Percentiles rank a stretch among this genome's conserved stretches.
These are phyloP conservation scores for Temnopleurus reevesii DNA, from an alignment of 53 echinoderm and acorn worm species.

Conservation along the genomic window DNA sequence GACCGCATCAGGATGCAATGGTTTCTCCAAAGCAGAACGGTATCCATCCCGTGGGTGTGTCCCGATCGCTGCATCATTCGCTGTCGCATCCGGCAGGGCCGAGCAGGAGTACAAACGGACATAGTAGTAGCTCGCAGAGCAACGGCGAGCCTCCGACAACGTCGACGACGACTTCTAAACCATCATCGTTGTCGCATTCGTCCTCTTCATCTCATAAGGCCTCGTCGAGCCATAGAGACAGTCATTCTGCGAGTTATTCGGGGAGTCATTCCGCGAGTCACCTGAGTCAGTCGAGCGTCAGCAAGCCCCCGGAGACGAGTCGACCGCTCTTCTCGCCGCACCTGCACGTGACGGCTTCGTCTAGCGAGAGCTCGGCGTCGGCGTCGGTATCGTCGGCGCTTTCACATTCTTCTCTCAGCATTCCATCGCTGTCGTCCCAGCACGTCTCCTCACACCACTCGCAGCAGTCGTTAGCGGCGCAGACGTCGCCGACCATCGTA, in stretches of 20 bases:
- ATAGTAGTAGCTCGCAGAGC: constrained; percentile 57
- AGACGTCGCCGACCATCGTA: constrained; percentile 82
- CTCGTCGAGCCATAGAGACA: constrained; percentile 25
- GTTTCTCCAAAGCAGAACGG: constrained; percentile 55
- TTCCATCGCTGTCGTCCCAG: constrained; percentile 55
- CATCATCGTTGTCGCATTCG: constrained; percentile 39
- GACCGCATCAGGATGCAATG: constrained; percentile 43
- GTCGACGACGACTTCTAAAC: constrained; percentile 34
- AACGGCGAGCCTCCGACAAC: constrained; percentile 62
- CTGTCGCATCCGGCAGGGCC: constrained; percentile 32
- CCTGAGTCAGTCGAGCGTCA: background rate
- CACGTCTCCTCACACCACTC: constrained; percentile 35
- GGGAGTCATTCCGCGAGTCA: constrained; percentile 23
- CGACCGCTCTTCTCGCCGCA: constrained; percentile 51
- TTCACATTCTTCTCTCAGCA: constrained; percentile 50
- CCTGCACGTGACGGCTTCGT: constrained; percentile 47
- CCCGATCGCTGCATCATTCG: background rate
- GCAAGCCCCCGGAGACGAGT: constrained; percentile 15
- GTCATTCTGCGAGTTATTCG: background rate
- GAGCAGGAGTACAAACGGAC: constrained; percentile 43
- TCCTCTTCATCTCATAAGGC: constrained; percentile 8
- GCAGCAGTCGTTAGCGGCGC: constrained; percentile 62
- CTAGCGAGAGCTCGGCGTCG: constrained; percentile 8
- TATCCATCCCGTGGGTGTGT: background rate
- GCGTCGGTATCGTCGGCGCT: constrained; percentile 57